Percentiles rank a stretch among this genome's conserved stretches.
Conservation (phyloP, 2,888 invertebrate genomes). For the Gastracanthus pulcherrimus region DNA sequence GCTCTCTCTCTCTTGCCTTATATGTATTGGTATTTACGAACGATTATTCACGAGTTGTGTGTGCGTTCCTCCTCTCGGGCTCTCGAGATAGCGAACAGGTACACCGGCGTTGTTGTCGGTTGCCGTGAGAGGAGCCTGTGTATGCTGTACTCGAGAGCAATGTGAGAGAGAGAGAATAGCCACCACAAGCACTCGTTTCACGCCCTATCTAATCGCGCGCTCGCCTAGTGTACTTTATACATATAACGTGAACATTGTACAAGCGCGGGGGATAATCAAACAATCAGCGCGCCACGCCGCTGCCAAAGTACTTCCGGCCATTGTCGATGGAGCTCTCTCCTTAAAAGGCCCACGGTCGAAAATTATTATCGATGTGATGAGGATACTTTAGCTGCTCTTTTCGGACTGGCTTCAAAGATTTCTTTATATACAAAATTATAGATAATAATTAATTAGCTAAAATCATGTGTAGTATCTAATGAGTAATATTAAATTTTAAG, state of each 20-base stretch:
- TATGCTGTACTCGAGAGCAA: not conserved
- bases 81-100: constrained; percentile 44
- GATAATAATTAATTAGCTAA: no score
- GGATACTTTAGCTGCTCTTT: no score
- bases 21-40: constrained; percentile 61
- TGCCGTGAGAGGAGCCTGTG: constrained; percentile 5
- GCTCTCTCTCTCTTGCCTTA: constrained; percentile 37
- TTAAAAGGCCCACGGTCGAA: not conserved
- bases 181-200: constrained; percentile 39
- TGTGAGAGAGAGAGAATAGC: not conserved
- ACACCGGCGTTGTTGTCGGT: not conserved
- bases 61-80: constrained; percentile 5
- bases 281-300: constrained; percentile 51
- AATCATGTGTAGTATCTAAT: no score
- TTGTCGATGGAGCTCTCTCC: constrained; percentile 23
- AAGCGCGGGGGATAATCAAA: constrained; percentile 49
- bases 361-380: no score
- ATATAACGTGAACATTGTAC: not conserved
- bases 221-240: constrained; percentile 11
- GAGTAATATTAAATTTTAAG: no score
- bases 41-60: constrained; percentile 58
- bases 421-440: no score
- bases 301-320: constrained; percentile 49
- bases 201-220: constrained; percentile 51
- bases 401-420: no score